Conservation (phyloP, 2,888 invertebrate species). For the Campoplex nolae region DNA sequence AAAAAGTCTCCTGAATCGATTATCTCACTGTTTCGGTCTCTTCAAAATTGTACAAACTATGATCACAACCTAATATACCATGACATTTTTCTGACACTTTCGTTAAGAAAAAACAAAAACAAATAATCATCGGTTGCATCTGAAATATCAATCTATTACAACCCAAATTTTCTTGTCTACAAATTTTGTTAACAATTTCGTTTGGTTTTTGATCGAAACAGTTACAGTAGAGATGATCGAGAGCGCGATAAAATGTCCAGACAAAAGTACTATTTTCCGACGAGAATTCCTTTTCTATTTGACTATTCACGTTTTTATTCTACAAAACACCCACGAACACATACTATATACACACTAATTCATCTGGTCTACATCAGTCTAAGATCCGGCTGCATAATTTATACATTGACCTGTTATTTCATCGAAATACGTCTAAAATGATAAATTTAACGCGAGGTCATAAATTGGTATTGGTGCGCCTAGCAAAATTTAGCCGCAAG, state of each 20-base stretch:
- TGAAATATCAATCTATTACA: neutral
- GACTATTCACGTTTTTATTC: neutral
- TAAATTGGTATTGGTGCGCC: too few species aligned
- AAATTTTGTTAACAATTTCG: neutral
- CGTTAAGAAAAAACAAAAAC: slow-evolving; percentile 10
- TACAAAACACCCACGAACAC: neutral
- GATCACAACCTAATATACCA: slow-evolving; percentile 6
- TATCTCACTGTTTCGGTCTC: neutral
- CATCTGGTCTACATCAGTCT: neutral
- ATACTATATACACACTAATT: neutral
- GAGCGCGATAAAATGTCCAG: neutral
- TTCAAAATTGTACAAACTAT: slow-evolving; percentile 7
- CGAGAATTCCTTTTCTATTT: neutral
- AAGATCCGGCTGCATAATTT: too few species aligned
- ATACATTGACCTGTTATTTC: too few species aligned
- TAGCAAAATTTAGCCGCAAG: too few species aligned
- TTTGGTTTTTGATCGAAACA: neutral
- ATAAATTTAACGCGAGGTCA: too few species aligned
- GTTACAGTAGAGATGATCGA: neutral
- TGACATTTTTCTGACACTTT: slow-evolving; percentile 29
- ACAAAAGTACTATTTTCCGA: neutral
- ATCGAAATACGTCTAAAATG: too few species aligned
- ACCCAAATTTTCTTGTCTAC: neutral
- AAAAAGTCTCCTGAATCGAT: slow-evolving; percentile 42
- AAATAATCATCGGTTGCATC: neutral